phyloP scores from a whole-genome alignment of 2,797 vertebrate species.

The Hephaestus fuliginosus region DNA sequence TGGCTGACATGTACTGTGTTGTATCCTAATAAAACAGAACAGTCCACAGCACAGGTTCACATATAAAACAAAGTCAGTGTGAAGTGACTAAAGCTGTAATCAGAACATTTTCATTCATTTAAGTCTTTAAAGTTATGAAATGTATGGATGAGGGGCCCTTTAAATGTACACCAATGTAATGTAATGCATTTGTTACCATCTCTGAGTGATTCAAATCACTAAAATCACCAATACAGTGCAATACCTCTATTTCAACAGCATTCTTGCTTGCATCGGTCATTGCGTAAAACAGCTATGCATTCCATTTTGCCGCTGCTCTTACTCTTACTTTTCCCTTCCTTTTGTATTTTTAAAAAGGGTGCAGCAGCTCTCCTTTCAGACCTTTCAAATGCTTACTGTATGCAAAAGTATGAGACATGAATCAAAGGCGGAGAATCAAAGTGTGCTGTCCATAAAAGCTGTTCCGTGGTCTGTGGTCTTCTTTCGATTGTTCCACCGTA shows the following conservation, averaged over 20 bases:
- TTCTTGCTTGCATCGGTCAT: neutral
- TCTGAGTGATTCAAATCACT: neutral
- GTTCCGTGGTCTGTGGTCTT: constrained; percentile 35
- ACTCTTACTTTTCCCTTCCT: neutral
- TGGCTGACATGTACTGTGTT: neutral
- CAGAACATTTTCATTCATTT: neutral
- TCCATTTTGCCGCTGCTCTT: constrained; percentile 20
- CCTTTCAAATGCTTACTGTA: constrained; percentile 48
- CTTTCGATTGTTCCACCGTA: constrained; percentile 44
- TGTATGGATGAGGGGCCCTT: neutral
- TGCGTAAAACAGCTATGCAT: constrained; percentile 9
- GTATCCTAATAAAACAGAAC: too few relatives aligned
- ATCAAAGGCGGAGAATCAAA: constrained; percentile 52
- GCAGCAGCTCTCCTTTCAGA: constrained; percentile 33
- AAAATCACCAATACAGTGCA: neutral
- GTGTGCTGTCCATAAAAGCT: constrained; percentile 39
- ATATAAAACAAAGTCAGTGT: too few relatives aligned
- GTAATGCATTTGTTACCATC: too few relatives aligned
- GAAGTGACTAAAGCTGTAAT: neutral
- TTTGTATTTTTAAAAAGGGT: constrained; percentile 22
- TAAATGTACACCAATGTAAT: too few relatives aligned
- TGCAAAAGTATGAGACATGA: constrained; percentile 24
- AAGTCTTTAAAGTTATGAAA: neutral
- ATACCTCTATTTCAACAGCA: neutral
- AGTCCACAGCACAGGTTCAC: neutral